Evolutionary conservation across 2,113 vertebrate genomes (phyloP), one percentile per base, ranked within the genome.

Genomic region (Mesoclemmys tuberculata): DNA sequence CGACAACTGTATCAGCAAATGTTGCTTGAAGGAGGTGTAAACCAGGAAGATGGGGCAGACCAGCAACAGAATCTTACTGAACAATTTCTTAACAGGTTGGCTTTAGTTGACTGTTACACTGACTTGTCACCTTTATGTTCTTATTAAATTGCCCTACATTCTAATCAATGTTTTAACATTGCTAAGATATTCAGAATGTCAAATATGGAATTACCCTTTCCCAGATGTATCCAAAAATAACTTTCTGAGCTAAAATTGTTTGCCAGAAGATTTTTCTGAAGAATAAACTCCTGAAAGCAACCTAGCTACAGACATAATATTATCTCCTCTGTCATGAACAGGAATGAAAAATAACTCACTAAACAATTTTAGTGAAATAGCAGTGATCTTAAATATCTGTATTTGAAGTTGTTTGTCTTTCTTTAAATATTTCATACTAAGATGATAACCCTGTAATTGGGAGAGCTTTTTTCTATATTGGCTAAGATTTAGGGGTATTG

Each of bases 1-100:
- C 98, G 98, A 35, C 99, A 99, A 93, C 97, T 99, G 54, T 99
- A 99, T 94, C 99, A 99, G 97, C 99, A 99, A 93, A 99, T 99
- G 99, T 96, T 99, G 88, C 97, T 99, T 51, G 99, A 99, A 97
- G 99, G 99, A 94, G 99, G 99, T 4, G 99, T 99, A 84, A 99
- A 99, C 96, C 99, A 99, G 6, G 98, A 98, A 82, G 98, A 99
- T 10, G 99, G 98, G 14, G 96, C 98, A 91, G 98, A 98, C 38
- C 98, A 98, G 86, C 99, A 99, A 27, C 99, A 99, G 95, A 99
- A 99, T 96, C 99, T 99, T 90, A 99, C 99, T 0, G 99, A 99
- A 87, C 99, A 99, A 31, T 99, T 99, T 97, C 99, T 99, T 80
- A 99, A 98, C 97, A 99, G 99, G 99, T 99, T 91, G 81, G 98